phyloP scores from a whole-genome alignment of 1,140 invertebrate genomes.

The Ladona fulva region DNA sequence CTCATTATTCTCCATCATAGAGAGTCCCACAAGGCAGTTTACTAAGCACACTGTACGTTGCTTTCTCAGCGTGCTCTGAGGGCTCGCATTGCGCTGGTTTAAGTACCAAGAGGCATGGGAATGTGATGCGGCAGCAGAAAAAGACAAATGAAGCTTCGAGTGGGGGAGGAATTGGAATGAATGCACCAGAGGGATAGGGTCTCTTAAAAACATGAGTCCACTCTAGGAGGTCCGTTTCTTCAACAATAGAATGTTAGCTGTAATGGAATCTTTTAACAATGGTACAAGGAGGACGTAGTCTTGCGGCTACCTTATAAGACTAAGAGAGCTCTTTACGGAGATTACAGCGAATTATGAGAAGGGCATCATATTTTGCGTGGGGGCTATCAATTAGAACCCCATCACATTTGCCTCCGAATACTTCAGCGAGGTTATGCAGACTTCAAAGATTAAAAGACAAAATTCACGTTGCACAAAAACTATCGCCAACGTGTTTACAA shows the following conservation, averaged over 20 bases:
- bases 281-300: not conserved
- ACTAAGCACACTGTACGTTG: not conserved
- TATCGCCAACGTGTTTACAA: no score
- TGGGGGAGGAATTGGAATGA: not conserved
- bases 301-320: no score
- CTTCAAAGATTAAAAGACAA: no score
- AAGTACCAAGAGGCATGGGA: not conserved
- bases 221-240: not conserved
- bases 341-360: no score
- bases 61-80: not conserved
- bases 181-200: not conserved
- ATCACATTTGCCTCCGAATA: no score
- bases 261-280: constrained; percentile 5
- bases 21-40: not conserved
- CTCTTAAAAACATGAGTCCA: not conserved
- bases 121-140: not conserved
- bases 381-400: no score
- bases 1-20: not conserved
- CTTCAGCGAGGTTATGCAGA: no score
- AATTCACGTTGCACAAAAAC: no score
- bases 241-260: not conserved
- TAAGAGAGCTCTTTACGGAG: no score
- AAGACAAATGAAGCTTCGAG: not conserved
- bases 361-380: no score
- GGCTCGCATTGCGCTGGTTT: not conserved